Base-by-base conservation (phyloP, 1,140 invertebrate species). In the Caenorhabditis latens region DNA sequence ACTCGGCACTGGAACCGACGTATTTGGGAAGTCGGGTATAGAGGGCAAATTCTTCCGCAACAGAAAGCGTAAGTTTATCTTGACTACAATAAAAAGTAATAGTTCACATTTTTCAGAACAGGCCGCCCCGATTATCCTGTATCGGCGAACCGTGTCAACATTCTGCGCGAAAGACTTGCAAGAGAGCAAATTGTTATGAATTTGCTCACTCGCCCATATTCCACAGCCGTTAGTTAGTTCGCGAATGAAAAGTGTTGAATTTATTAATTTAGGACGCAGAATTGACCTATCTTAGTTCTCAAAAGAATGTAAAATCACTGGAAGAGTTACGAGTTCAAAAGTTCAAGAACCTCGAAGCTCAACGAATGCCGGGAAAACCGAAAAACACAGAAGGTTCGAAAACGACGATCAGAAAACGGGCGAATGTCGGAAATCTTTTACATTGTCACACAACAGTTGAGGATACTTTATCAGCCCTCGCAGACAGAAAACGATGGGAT, bases 1-100 rank as follows among this genome's bases (percentile, higher is more conserved):
- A 89, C 86, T 55, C 87, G 84, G 9, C 90, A 91, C 75, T 92
- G 91, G 91, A 86, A 93, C 89, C 86, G 92, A n/a, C 84, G 92
- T 55, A 86, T 92, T 42, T 92, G 91, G 91, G 90, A 92, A 83
- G 88, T 92, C 53, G 91, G 91, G 50, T 92, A 93, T 79, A 75
- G 88, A n/a, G 91, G 91, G 19, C 87, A 90, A 9, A 89, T 89
- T 63, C 82, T 93, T 9, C 90, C 91, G 0, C 89, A 89, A 53
- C 86, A 84, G 55, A 92, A 92, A 89, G 89, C 90, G 91, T 92
- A 87, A 40, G 91, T 87, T 83, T 24, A 21, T 48, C 65, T 48
- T 58, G 86, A 83, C 19, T 16, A 24, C 43, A 40, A 82, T 43
- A 8, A 24, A 1, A 53, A 75, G 9, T 86, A 14, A 50, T 46